phyloP scores from a whole-genome alignment of 2,797 vertebrate genomes.

The Propithecus deckenii region DNA sequence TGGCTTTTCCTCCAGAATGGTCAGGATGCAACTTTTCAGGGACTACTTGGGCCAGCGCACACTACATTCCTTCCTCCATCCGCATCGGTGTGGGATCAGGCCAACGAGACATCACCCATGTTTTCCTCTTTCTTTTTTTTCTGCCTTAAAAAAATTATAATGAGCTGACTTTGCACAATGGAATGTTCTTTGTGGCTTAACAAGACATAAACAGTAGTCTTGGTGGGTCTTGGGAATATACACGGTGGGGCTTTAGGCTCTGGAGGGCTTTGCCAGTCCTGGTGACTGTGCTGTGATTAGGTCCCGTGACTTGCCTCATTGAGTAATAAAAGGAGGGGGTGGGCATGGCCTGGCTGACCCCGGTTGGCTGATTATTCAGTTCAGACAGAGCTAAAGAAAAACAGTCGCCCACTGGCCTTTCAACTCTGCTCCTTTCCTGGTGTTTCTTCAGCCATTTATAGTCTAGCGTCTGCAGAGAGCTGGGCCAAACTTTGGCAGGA shows the following conservation, averaged over 20 bases:
- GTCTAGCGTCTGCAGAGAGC: conserved; percentile 41
- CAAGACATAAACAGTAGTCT: conserved; percentile 37
- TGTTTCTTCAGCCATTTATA: conserved; percentile 74
- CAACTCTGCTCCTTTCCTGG: conserved; percentile 55
- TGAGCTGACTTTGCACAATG: neutral
- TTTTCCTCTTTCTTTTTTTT: neutral
- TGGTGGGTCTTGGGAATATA: neutral
- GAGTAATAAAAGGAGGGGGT: conserved; percentile 28
- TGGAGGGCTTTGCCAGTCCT: neutral
- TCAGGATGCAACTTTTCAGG: neutral
- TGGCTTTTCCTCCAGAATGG: neutral
- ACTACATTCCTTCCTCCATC: neutral
- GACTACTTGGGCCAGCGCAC: neutral
- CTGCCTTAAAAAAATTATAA: neutral
- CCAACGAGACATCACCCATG: neutral
- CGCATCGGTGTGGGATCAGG: neutral
- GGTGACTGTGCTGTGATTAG: neutral
- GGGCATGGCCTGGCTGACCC: neutral
- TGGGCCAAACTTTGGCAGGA: conserved; percentile 59
- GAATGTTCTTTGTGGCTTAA: conserved; percentile 62
- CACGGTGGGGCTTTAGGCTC: neutral
- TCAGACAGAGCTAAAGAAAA: conserved; percentile 66
- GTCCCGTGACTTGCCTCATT: neutral
- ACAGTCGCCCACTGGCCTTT: conserved; percentile 59
- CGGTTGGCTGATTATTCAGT: conserved; percentile 15